A percentile compares a stretch with the other conserved stretches of the same genome.
phyloP scores from a whole-genome alignment of 2,888 invertebrate genomes.

The Lysandra coridon region DNA sequence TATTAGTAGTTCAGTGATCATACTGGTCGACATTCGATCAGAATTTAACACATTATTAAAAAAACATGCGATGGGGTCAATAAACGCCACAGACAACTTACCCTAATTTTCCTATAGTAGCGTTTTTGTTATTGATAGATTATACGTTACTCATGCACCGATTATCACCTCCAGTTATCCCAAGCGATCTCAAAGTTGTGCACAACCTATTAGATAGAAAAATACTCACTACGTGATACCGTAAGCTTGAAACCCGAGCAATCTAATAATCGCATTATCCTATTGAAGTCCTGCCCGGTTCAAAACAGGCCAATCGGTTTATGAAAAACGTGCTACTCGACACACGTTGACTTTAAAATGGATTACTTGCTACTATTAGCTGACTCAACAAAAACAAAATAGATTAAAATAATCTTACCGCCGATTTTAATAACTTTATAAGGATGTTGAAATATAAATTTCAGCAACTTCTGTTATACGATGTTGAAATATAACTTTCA shows the following conservation, averaged over 20 bases:
- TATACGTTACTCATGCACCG: no score
- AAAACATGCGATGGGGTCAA: no score
- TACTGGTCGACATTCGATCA: no score
- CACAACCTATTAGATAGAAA: not conserved
- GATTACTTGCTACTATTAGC: not conserved
- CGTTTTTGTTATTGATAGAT: no score
- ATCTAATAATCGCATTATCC: constrained; percentile 21
- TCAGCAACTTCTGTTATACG: no score
- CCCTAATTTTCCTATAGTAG: no score
- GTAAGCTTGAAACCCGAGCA: constrained; percentile 27
- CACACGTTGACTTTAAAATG: constrained; percentile 5
- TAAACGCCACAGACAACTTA: no score
- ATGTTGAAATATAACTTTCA: no score
- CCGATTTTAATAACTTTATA: not conserved
- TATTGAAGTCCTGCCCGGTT: constrained; percentile 19
- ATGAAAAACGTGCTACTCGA: constrained; percentile 19
- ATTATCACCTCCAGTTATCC: not conserved
- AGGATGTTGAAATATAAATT: no score
- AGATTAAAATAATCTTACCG: not conserved
- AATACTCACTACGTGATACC: not conserved
- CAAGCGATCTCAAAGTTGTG: not conserved
- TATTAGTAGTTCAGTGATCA: no score
- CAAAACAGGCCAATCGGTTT: constrained; percentile 28
- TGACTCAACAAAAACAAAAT: not conserved
- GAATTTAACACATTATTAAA: no score